Base-by-base conservation (phyloP, 1,140 invertebrate species). In the Neelides sp. region DNA sequence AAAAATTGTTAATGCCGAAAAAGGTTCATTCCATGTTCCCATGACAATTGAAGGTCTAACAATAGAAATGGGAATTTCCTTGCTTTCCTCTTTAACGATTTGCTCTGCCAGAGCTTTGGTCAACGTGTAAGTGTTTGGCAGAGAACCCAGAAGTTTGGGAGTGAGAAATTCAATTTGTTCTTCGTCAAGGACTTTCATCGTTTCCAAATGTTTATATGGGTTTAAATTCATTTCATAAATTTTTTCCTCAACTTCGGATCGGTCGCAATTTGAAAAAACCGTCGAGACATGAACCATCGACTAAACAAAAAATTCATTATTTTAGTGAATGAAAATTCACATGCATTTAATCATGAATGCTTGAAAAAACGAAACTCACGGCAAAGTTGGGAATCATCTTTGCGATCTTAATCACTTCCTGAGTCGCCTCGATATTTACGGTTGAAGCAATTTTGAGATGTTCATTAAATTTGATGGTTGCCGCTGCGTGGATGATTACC, bases 41-140 rank as follows among this genome's bases (percentile, higher is more conserved):
- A n/a, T n/a, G n/a, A n/a, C 87, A 62, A 96, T 94, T 0, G 91
- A 94, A 0, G 93, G 92, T 62, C 92, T 73, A 32, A 89, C 78
- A 55, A 97, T 85, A 1, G 85, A 76, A 2, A 81, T 69, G 0
- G 92, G 90, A 27, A 97, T 62, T 47, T 77, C 74, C 39, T 78
- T 78, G 56, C 71, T 73, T 55, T 83, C 76, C 58, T 86, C 80
- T 20, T 74, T 72, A 1, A 85, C 68, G 13, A 87, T 74, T 54
- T 80, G 74, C 62, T 92, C 87, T 0, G 83, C 82, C 52, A 92
- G 63, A 30, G 79, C 77, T 67, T 91, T 92, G 0, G 83, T 81
- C 60, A 85, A 89, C 0, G 82, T 86, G 50, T 92, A 91, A 0
- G 85, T 87, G 59, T 92, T 92, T 4, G 86, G 86, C 45, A 83